Evolutionary conservation across 2,797 vertebrate genomes (phyloP).

Genomic region (Labeo calbasu): DNA sequence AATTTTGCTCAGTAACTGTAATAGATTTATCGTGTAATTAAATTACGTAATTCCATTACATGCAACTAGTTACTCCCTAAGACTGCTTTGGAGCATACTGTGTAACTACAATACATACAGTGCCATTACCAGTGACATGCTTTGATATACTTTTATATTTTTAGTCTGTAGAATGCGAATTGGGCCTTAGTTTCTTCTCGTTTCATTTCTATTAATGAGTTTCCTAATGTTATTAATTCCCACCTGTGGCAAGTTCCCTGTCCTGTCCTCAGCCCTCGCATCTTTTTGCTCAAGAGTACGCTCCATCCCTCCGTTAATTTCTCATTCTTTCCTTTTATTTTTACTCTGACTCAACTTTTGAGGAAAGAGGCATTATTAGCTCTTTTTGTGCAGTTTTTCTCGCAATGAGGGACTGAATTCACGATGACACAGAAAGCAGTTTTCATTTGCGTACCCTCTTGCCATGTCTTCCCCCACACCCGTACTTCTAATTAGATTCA

Average conservation of each 20-base stretch:
- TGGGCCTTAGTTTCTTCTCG: not conserved
- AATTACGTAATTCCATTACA: too few species aligned
- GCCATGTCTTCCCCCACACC: constrained; percentile 55
- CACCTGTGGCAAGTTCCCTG: constrained; percentile 39
- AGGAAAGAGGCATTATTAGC: constrained; percentile 68
- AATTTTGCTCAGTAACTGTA: too few species aligned
- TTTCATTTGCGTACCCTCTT: constrained; percentile 73
- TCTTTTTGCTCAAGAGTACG: constrained; percentile 9
- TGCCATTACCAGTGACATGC: too few species aligned
- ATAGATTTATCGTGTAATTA: too few species aligned
- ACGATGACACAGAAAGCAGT: constrained; percentile 72
- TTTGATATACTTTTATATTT: too few species aligned
- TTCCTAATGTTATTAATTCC: constrained; percentile 43
- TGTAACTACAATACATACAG: not conserved
- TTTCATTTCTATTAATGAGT: constrained; percentile 18
- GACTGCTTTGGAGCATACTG: not conserved
- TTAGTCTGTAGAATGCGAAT: not conserved
- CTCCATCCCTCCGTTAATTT: constrained; percentile 66
- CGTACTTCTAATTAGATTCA: constrained; percentile 78
- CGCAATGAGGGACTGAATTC: constrained; percentile 65
- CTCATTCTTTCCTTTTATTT: constrained; percentile 71
- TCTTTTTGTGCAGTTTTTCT: constrained; percentile 58
- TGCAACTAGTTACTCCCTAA: too few species aligned
- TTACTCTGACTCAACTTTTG: constrained; percentile 64
- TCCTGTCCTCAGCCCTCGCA: not conserved